Base-by-base conservation (phyloP, 2,113 vertebrate species). In the Myocastor coypus region DNA sequence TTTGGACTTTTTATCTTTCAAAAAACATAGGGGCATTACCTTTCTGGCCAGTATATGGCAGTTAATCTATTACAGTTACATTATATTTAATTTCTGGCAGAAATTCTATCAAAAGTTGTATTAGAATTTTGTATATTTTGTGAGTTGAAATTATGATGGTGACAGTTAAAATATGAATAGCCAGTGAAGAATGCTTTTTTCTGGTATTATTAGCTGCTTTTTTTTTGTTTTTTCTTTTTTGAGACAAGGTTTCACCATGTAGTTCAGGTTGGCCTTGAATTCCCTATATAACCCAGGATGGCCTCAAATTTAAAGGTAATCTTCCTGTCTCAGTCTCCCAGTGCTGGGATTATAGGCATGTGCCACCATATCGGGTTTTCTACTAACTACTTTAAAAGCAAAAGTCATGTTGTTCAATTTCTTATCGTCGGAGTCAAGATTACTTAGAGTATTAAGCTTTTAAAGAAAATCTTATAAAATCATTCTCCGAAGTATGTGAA, bases 401-500 rank as follows among this genome's bases (percentile, higher is more conserved):
- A 93, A 95, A 94, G 63, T 88, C 19, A n/a, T 63, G 9, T 61
- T 82, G 14, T 88, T 61, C 78, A 71, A 91, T 95, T 95, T 78
- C 34, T 96, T 83, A 63, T 73, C 91, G n/a, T 73, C 7, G 30
- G 42, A 87, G 91, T 32, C 32, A 83, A 42, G 37, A 64, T 66
- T 20, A 71, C 73, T 9, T 40, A 86, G 77, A 26, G 69, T 87
- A 81, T 63, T 75, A 80, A 16, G 61, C 34, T 89, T n/a, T 84
- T 81, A 14, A 64, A 46, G 46, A 42, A 69, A 73, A 88, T 66
- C 3, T 84, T 68, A 20, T 78, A 63, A 93, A 55, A 68, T 69
- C 87, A 85, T 94, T 94, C 77, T 97, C 26, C n/a, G 57, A 94
- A 95, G 50, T 84, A 30, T 92, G 81, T 89, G 24, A 87, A 42